A percentile compares a stretch with the other conserved stretches of the same genome.
These are phyloP conservation scores for Macroramphosus scolopax DNA, from an alignment of 2,797 vertebrate genomes.

Conservation along the genomic window DNA sequence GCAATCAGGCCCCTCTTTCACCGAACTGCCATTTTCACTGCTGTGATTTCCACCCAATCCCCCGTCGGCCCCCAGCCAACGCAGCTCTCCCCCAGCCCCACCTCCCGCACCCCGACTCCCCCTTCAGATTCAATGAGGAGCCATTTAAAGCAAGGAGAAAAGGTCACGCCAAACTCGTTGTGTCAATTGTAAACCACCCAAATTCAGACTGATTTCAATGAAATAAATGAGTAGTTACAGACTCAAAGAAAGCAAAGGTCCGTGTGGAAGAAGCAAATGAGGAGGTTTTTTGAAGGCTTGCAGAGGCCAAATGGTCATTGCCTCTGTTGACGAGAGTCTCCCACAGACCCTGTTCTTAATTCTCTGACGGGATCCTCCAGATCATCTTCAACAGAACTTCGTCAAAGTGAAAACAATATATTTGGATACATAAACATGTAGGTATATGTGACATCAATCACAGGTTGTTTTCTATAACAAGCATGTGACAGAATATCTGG, in stretches of 20 bases:
- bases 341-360: conserved; percentile 15
- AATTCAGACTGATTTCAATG: conserved; percentile 74
- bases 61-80: conserved; percentile 41
- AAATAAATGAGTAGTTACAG: conserved; percentile 69
- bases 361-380: too few species aligned
- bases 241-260: conserved; percentile 62
- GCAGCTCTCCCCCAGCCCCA: background rate
- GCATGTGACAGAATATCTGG: too few species aligned
- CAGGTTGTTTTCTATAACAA: too few species aligned
- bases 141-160: conserved; percentile 75
- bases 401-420: too few species aligned
- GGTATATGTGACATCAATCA: too few species aligned
- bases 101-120: conserved; percentile 18
- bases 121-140: conserved; percentile 66
- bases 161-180: conserved; percentile 73
- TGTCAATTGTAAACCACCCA: conserved; percentile 77
- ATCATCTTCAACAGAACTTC: too few species aligned
- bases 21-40: conserved; percentile 81
- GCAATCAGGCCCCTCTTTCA: conserved; percentile 90
- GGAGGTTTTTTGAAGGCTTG: conserved; percentile 38
- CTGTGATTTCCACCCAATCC: conserved; percentile 78
- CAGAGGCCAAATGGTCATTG: conserved; percentile 20
- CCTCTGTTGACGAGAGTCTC: conserved; percentile 1
- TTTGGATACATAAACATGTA: too few species aligned
- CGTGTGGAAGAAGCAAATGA: conserved; percentile 63